phyloP scores from a whole-genome alignment of 2,888 invertebrate genomes.

The Caenorhabditis afra region DNA sequence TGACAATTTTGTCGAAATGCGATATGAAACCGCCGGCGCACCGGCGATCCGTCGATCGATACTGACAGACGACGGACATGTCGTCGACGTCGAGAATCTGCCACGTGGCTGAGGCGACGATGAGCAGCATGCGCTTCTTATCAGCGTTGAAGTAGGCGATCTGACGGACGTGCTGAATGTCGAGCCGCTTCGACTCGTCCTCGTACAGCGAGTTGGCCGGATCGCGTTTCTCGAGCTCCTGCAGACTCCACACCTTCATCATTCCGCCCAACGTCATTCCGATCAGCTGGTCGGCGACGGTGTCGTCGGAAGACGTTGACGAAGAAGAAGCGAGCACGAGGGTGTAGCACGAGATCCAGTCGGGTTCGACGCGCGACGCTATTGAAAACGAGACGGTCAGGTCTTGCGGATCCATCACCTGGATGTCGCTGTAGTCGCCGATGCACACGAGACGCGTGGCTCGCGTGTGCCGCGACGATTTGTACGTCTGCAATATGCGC shows the following conservation, averaged over 20 bases:
- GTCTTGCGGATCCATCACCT: slow-evolving; percentile 96
- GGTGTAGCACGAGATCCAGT: slow-evolving; percentile 99
- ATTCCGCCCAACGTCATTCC: slow-evolving; percentile 79
- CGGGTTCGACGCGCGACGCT: slow-evolving; percentile 88
- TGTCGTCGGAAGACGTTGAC: too few relatives aligned
- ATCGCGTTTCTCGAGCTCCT: slow-evolving; percentile 76
- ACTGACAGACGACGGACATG: slow-evolving; percentile 83
- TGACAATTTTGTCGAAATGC: slow-evolving; percentile 84
- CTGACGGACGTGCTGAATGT: slow-evolving; percentile 86
- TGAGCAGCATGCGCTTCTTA: slow-evolving; percentile 96
- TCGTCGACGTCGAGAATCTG: slow-evolving; percentile 93
- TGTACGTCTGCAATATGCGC: slow-evolving; percentile 62
- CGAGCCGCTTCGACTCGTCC: slow-evolving; percentile 95
- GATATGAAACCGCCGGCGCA: slow-evolving; percentile 78
- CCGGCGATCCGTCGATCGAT: slow-evolving; percentile 62
- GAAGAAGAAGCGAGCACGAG: too few relatives aligned
- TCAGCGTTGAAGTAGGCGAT: slow-evolving; percentile 78
- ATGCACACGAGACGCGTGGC: slow-evolving; percentile 88
- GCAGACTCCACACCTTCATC: slow-evolving; percentile 80
- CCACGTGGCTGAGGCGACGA: slow-evolving; percentile 97
- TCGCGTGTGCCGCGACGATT: slow-evolving; percentile 64
- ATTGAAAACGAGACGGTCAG: slow-evolving; percentile 89
- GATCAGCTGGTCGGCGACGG: slow-evolving; percentile 65
- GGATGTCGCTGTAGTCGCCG: slow-evolving; percentile 97
- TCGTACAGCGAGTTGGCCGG: slow-evolving; percentile 86